Conservation (phyloP, 2,888 invertebrate genomes). For the Drosophila trichaetosa region DNA sequence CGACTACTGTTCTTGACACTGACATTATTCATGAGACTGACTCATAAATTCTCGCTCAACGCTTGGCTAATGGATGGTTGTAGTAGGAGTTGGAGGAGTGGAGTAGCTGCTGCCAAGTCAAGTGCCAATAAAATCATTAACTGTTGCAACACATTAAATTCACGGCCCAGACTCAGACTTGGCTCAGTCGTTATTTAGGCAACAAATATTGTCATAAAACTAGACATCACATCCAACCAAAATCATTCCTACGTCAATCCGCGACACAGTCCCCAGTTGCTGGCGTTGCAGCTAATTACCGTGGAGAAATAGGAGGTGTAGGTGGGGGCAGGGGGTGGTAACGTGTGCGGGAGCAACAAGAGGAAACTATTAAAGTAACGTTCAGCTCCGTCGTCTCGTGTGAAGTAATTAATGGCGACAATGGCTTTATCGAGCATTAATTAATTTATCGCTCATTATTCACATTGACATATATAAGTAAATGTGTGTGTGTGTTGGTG, state of each 20-base stretch:
- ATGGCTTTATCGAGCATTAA: constrained; percentile 75
- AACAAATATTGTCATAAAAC: constrained; percentile 66
- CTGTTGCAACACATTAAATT: constrained; percentile 74
- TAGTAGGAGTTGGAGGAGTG: background rate
- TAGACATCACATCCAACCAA: constrained; percentile 35
- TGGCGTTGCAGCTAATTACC: constrained; percentile 62
- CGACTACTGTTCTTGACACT: constrained; percentile 40
- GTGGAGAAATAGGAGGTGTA: background rate
- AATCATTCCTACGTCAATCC: constrained; percentile 15
- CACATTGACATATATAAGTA: constrained; percentile 3
- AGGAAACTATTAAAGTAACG: constrained; percentile 61
- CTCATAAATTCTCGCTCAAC: constrained; percentile 57
- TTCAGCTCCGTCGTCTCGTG: constrained; percentile 37
- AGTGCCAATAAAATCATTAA: constrained; percentile 79
- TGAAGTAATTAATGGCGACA: constrained; percentile 71
- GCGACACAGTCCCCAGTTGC: constrained; percentile 14
- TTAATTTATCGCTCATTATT: constrained; percentile 73
- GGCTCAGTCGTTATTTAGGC: constrained; percentile 45
- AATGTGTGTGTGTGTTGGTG: background rate
- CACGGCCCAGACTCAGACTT: constrained; percentile 42
- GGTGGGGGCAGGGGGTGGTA: background rate
- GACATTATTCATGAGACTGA: constrained; percentile 65
- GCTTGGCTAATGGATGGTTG: constrained; percentile 40
- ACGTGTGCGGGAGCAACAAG: constrained; percentile 22
- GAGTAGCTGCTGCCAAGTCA: constrained; percentile 39